These are phyloP conservation scores for Nesidiocoris tenuis DNA, from an alignment of 2,888 invertebrate genomes.

Conservation along the genomic window DNA sequence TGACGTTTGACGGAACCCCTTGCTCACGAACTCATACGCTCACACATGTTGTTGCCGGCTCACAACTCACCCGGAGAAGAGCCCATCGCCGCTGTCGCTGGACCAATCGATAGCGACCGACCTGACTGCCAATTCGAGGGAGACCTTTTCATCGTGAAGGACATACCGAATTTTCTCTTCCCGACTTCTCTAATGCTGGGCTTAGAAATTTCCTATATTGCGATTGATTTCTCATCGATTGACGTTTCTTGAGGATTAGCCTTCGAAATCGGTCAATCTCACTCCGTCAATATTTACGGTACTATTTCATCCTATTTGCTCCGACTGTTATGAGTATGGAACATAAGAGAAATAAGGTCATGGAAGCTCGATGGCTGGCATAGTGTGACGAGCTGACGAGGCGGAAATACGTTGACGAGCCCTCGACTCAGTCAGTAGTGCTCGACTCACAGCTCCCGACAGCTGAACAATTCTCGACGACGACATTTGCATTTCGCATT, in stretches of 20 bases:
- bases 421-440: background rate
- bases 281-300: background rate
- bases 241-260: background rate
- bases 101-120: background rate
- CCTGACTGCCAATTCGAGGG: background rate
- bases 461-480: background rate
- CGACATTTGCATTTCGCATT: background rate
- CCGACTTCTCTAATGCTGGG: background rate
- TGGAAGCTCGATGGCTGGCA: background rate
- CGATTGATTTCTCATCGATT: background rate
- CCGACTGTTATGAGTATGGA: background rate
- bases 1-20: background rate
- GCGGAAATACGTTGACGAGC: background rate
- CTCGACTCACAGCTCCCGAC: background rate
- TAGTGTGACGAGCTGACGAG: background rate
- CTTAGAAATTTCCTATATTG: background rate
- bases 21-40: background rate
- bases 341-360: background rate
- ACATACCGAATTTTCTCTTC: background rate
- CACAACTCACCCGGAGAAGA: background rate
- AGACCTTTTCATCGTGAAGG: background rate
- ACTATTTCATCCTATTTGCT: background rate
- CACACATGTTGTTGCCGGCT: no score
- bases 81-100: background rate
- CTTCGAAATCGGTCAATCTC: background rate